Conservation (phyloP, 2,797 vertebrate genomes). For the Arctocebus calabarensis region DNA sequence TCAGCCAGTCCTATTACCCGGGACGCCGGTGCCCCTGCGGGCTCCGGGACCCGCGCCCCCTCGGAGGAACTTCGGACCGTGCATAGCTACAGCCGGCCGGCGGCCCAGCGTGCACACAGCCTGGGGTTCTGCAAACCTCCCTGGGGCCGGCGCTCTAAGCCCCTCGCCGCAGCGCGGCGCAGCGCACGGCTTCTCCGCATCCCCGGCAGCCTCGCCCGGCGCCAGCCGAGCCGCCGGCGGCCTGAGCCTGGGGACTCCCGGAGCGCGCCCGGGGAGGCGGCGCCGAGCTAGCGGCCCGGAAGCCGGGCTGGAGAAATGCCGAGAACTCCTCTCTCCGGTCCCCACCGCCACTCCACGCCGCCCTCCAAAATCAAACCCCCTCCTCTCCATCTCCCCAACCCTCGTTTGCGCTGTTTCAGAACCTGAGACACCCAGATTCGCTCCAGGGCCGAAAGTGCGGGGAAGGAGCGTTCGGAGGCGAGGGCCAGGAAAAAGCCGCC, state of each 20-base stretch:
- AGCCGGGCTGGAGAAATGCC: constrained; percentile 12
- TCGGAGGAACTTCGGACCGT: not conserved
- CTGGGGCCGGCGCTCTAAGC: not conserved
- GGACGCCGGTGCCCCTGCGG: not conserved
- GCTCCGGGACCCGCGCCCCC: not conserved
- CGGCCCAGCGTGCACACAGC: not conserved
- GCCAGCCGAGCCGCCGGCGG: not conserved
- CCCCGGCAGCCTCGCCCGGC: not conserved
- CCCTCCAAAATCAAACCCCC: not conserved
- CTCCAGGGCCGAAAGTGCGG: not conserved
- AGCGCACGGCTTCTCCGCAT: constrained; percentile 8
- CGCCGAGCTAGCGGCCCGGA: constrained; percentile 49
- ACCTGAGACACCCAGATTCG: not conserved
- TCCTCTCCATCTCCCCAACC: not conserved
- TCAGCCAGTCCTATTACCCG: not conserved
- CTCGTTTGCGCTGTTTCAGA: not conserved
- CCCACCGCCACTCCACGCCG: not conserved
- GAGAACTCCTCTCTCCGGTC: not conserved
- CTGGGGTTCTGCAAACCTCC: not conserved
- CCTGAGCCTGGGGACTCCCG: not conserved
- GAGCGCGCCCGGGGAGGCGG: not conserved
- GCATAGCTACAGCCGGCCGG: not conserved
- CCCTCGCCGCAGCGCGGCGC: not conserved
- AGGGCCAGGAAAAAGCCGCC: constrained; percentile 50
- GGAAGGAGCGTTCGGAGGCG: not conserved